Conservation (phyloP, 2,888 invertebrate genomes). For the Cerceris rybyensis region DNA sequence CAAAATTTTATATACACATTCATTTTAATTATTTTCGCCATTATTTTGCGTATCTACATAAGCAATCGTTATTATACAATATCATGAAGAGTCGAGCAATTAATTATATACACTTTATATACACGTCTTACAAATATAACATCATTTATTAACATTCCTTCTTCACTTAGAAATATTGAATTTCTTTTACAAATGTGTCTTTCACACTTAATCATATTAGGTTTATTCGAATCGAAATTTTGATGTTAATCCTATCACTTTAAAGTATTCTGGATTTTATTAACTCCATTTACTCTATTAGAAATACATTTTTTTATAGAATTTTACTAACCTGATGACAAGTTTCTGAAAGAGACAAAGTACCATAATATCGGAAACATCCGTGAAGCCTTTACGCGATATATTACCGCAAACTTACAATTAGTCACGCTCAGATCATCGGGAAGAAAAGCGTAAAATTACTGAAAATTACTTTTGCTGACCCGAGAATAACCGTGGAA, state of each 20-base stretch:
- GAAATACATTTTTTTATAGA: not conserved
- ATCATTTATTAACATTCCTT: not conserved
- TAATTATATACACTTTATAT: slow-evolving; percentile 32
- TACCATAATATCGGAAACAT: not conserved
- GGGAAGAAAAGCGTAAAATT: slow-evolving; percentile 60
- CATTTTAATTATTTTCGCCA: too few species aligned
- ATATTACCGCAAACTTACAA: slow-evolving; percentile 3
- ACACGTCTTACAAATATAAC: slow-evolving; percentile 12
- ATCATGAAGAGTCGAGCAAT: too few species aligned
- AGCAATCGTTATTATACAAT: too few species aligned
- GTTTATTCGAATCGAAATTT: too few species aligned
- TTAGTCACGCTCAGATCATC: slow-evolving; percentile 47
- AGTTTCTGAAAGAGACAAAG: too few species aligned
- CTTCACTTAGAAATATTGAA: too few species aligned
- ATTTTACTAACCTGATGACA: too few species aligned
- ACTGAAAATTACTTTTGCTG: slow-evolving; percentile 45
- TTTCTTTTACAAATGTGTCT: not conserved
- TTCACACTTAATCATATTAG: not conserved
- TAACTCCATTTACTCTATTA: not conserved
- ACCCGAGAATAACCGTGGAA: slow-evolving; percentile 2
- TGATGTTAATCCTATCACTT: too few species aligned
- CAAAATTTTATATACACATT: too few species aligned
- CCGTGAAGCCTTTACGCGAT: not conserved
- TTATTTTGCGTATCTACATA: too few species aligned
- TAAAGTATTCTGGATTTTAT: not conserved